Evolutionary conservation across 2,113 vertebrate species (phyloP).

Genomic region (Hippopotamus amphibius): DNA sequence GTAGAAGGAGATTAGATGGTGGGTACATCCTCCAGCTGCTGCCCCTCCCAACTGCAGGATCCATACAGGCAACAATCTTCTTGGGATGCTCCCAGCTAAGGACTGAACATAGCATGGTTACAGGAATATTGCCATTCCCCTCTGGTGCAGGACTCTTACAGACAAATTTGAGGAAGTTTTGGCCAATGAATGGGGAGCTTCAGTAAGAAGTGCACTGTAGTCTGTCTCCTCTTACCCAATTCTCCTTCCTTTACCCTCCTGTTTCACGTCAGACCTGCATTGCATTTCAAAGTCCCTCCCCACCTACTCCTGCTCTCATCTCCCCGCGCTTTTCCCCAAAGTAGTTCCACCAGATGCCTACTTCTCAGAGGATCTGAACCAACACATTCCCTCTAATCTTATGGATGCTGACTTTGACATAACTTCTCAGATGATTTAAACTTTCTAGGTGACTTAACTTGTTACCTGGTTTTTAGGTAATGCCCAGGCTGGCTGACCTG

Average conservation of each 20-base stretch:
- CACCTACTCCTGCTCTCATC: neutral
- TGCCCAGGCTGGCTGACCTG: neutral
- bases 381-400: neutral
- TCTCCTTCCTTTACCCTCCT: neutral
- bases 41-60: neutral
- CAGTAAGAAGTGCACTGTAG: neutral
- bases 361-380: neutral
- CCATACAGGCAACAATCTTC: neutral
- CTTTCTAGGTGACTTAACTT: neutral
- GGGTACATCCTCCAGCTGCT: neutral
- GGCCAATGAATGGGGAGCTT: neutral
- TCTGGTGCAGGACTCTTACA: neutral
- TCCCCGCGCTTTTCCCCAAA: neutral
- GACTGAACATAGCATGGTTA: neutral
- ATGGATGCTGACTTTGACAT: neutral
- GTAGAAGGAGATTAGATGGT: neutral
- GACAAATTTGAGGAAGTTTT: neutral
- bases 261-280: neutral
- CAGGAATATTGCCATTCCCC: neutral
- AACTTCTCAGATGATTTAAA: neutral
- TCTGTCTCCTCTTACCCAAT: neutral
- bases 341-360: neutral
- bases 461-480: neutral
- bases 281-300: neutral
- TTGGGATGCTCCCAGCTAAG: neutral